Percentiles rank a stretch among this genome's conserved stretches.
phyloP scores from a whole-genome alignment of 2,113 vertebrate species.

The Antennarius striatus region DNA sequence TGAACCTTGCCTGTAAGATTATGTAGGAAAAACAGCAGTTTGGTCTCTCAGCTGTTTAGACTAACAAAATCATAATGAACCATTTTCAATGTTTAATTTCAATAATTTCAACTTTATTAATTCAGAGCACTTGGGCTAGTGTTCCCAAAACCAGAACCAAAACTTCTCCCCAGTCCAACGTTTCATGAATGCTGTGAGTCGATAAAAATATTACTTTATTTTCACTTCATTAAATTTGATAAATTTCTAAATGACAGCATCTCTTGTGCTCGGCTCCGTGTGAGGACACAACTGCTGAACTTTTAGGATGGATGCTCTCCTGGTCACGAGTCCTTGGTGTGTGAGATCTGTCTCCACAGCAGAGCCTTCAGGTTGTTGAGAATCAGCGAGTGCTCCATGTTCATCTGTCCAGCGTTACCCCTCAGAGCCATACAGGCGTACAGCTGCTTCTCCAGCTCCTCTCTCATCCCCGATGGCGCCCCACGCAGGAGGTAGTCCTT shows the following conservation, averaged over 20 bases:
- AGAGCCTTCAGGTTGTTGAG: constrained; percentile 97
- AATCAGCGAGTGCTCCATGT: constrained; percentile 98
- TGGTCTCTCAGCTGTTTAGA: constrained; percentile 5
- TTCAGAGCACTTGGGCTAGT: not conserved
- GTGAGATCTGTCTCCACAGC: constrained; percentile 98
- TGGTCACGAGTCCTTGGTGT: constrained; percentile 94
- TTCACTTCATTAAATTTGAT: constrained; percentile 21
- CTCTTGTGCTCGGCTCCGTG: constrained; percentile 3
- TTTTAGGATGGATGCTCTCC: constrained; percentile 1
- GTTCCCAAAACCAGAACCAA: not conserved
- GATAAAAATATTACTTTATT: constrained; percentile 11
- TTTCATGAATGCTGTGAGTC: constrained; percentile 16
- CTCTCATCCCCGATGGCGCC: constrained; percentile 87
- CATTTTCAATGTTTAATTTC: constrained; percentile 23
- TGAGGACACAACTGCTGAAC: not conserved
- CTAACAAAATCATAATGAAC: not conserved
- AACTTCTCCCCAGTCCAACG: constrained; percentile 16
- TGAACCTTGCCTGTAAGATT: constrained; percentile 5
- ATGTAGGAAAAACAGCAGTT: constrained; percentile 26
- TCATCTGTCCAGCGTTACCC: constrained; percentile 92
- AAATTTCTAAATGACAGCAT: constrained; percentile 45
- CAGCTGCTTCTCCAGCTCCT: constrained; percentile 95
- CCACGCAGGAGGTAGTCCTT: constrained; percentile 95
- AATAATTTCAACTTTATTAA: constrained; percentile 14
- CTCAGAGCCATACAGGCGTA: constrained; percentile 94